phyloP scores from a whole-genome alignment of 2,797 vertebrate species.

The Acipenser ruthenus region DNA sequence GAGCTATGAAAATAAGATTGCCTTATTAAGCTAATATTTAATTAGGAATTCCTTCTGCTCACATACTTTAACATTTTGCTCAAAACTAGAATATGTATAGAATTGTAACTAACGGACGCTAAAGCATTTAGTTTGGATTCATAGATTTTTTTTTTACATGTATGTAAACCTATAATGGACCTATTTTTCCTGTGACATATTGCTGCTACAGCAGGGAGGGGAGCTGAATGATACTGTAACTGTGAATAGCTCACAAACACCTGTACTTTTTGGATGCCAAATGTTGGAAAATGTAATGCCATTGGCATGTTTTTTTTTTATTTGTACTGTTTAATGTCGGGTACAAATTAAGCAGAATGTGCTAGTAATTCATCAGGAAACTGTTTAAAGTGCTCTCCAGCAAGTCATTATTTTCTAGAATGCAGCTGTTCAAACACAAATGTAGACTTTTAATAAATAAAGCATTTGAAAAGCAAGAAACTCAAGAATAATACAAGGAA shows the following conservation, averaged over 20 bases:
- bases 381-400: background rate
- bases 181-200: background rate
- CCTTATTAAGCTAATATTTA: no score
- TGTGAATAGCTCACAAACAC: slow-evolving; percentile 24
- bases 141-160: no score
- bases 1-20: no score
- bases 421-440: slow-evolving; percentile 61
- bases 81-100: no score
- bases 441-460: slow-evolving; percentile 39
- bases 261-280: slow-evolving; percentile 23
- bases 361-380: background rate
- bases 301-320: background rate
- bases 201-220: slow-evolving; percentile 11
- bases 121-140: no score
- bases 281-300: background rate
- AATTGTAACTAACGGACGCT: no score
- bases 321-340: background rate
- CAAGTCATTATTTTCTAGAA: slow-evolving; percentile 37
- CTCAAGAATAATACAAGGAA: slow-evolving; percentile 39
- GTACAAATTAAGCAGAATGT: background rate
- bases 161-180: background rate
- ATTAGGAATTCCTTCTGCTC: no score
- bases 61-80: no score
- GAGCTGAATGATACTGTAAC: slow-evolving; percentile 18
- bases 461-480: slow-evolving; percentile 22